Evolutionary conservation across 2,797 vertebrate species (phyloP).

Genomic region (Pantherophis alleghaniensis): DNA sequence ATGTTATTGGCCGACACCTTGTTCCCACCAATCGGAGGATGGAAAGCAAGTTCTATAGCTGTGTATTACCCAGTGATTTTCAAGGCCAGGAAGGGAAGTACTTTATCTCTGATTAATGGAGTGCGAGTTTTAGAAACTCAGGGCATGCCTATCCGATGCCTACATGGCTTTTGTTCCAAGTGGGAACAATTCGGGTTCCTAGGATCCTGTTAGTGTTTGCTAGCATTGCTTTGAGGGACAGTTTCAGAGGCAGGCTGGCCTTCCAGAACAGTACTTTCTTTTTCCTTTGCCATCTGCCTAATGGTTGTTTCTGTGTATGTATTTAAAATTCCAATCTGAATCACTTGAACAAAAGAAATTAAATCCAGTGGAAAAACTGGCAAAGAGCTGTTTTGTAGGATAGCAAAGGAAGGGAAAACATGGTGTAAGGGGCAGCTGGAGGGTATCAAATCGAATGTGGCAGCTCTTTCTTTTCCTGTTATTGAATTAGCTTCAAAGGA

Average conservation of each 20-base stretch:
- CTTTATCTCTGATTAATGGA: slow-evolving; percentile 34
- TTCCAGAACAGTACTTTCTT: slow-evolving; percentile 44
- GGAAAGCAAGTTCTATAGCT: background rate
- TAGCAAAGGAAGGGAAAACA: slow-evolving; percentile 63
- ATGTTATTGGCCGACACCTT: background rate
- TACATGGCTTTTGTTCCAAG: slow-evolving; percentile 32
- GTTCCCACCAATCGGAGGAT: background rate
- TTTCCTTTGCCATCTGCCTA: slow-evolving; percentile 54
- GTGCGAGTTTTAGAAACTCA: slow-evolving; percentile 13
- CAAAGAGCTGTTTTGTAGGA: slow-evolving; percentile 67
- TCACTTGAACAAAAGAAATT: background rate
- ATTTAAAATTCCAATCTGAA: slow-evolving; percentile 57
- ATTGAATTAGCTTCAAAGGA: slow-evolving; percentile 67
- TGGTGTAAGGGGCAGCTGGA: slow-evolving; percentile 69
- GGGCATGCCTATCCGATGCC: slow-evolving; percentile 33
- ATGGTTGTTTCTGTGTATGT: slow-evolving; percentile 60
- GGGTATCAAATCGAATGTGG: slow-evolving; percentile 72
- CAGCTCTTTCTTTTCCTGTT: slow-evolving; percentile 68
- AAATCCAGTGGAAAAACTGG: slow-evolving; percentile 64
- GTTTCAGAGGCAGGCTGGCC: slow-evolving; percentile 36
- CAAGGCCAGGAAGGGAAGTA: background rate
- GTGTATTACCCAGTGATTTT: slow-evolving; percentile 6
- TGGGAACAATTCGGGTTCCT: slow-evolving; percentile 40
- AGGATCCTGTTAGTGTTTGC: slow-evolving; percentile 40
- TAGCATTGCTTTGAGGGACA: slow-evolving; percentile 21